These are phyloP conservation scores for Lepidurus apus DNA, from an alignment of 1,140 invertebrate genomes.

Conservation along the genomic window DNA sequence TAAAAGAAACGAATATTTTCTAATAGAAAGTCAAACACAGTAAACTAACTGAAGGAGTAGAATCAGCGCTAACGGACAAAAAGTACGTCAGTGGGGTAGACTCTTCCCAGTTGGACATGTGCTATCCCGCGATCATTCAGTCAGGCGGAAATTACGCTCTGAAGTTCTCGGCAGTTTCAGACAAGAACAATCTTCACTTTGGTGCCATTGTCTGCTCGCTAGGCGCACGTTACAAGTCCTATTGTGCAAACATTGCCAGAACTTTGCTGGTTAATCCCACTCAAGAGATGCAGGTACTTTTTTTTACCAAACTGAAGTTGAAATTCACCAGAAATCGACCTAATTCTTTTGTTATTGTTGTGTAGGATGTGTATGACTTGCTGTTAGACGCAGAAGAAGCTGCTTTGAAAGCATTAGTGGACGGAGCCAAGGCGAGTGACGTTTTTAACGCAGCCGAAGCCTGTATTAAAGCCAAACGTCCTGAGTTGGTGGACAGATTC, in stretches of 20 bases:
- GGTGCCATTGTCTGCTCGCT: conserved; percentile 93
- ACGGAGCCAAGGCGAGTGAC: conserved; percentile 77
- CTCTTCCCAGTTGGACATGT: conserved; percentile 83
- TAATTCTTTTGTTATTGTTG: conserved; percentile 7
- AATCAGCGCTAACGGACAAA: conserved; percentile 82
- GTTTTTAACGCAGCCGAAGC: conserved; percentile 81
- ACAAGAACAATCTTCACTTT: conserved; percentile 92
- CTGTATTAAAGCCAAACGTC: conserved; percentile 81
- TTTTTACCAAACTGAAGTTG: conserved; percentile 38
- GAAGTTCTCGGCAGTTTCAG: conserved; percentile 88
- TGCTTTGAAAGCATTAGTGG: conserved; percentile 73
- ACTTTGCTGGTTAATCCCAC: conserved; percentile 96
- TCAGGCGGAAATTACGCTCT: conserved; percentile 95
- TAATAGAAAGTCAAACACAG: conserved; percentile 81
- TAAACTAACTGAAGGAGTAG: conserved; percentile 91
- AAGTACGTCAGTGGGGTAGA: conserved; percentile 91
- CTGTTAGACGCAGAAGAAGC: conserved; percentile 86
- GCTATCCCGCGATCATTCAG: conserved; percentile 97
- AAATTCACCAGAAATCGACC: neutral
- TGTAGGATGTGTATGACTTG: conserved; percentile 86
- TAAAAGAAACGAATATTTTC: neutral
- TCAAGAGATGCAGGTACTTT: conserved; percentile 59
- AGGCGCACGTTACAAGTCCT: conserved; percentile 91
- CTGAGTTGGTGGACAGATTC: conserved; percentile 79
- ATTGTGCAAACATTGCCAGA: conserved; percentile 96